Conservation (phyloP, 2,113 vertebrate genomes). For the Paraplagusia blochii region DNA sequence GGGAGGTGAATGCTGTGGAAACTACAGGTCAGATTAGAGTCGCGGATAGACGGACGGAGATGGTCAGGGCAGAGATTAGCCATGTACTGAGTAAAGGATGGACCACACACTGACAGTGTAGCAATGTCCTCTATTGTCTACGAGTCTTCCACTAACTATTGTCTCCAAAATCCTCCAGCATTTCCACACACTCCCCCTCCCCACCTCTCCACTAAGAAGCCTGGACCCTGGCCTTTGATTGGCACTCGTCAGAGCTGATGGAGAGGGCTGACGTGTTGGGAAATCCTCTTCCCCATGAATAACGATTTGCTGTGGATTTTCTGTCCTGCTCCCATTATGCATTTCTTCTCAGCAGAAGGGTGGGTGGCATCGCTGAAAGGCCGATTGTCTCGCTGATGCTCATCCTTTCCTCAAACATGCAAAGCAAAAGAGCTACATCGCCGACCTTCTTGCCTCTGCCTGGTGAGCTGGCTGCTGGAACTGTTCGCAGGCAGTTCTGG, state of each 20-base stretch:
- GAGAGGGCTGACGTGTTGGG: constrained; percentile 84
- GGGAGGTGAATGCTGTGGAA: constrained; percentile 73
- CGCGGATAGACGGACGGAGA: constrained; percentile 72
- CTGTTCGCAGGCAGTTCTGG: neutral
- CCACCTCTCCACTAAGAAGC: constrained; percentile 42
- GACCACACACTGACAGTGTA: constrained; percentile 96
- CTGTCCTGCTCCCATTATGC: constrained; percentile 41
- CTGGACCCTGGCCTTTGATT: constrained; percentile 84
- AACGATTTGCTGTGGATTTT: constrained; percentile 75
- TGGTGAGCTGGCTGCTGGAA: constrained; percentile 64
- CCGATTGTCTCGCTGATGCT: constrained; percentile 78
- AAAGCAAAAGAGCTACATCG: constrained; percentile 79
- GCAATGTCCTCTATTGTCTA: constrained; percentile 82
- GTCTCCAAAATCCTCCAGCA: constrained; percentile 70
- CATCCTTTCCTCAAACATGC: constrained; percentile 83
- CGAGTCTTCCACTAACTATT: constrained; percentile 62
- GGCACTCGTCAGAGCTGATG: constrained; percentile 92
- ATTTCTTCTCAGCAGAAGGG: constrained; percentile 73
- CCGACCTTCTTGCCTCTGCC: constrained; percentile 79
- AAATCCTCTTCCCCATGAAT: constrained; percentile 82
- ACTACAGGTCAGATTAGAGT: constrained; percentile 86
- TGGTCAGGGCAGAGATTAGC: constrained; percentile 89
- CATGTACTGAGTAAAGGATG: constrained; percentile 77
- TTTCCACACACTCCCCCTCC: constrained; percentile 21
- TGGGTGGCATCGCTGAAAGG: constrained; percentile 86